Conservation (phyloP, 64 coral and sea anemone genomes). For the Stylophora pistillata region DNA sequence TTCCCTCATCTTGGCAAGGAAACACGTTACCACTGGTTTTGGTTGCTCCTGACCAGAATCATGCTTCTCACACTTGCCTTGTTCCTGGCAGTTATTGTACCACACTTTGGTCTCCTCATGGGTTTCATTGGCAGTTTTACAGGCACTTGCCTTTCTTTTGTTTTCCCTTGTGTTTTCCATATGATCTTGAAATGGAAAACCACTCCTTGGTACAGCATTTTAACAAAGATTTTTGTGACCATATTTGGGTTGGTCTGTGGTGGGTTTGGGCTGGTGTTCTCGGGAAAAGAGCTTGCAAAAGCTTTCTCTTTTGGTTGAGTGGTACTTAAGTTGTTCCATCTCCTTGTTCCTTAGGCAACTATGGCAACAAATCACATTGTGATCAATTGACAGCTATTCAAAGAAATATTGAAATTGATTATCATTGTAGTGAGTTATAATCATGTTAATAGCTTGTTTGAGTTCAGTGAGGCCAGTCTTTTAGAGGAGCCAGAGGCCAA, state of each 20-base stretch:
- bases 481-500: no score
- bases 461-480: no score
- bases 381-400: no score
- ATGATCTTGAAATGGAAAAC: constrained; percentile 84
- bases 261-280: constrained; percentile 84
- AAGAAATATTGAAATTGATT: no score
- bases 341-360: no score
- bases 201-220: constrained; percentile 74
- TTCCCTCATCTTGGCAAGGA: constrained; percentile 81
- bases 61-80: constrained; percentile 78
- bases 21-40: constrained; percentile 80
- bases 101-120: constrained; percentile 92
- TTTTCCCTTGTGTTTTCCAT: constrained; percentile 92
- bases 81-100: constrained; percentile 84
- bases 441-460: no score
- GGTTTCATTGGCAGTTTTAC: constrained; percentile 90
- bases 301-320: constrained; percentile 47
- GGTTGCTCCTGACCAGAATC: constrained; percentile 69
- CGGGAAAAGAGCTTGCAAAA: constrained; percentile 83
- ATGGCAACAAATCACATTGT: no score
- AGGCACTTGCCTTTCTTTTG: constrained; percentile 90
- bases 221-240: constrained; percentile 65
- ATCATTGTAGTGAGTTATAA: no score
- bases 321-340: not conserved
- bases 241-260: constrained; percentile 86